A percentile compares a stretch with the other conserved stretches of the same genome.
phyloP scores from a whole-genome alignment of 2,113 vertebrate genomes.

The Nicator chloris region DNA sequence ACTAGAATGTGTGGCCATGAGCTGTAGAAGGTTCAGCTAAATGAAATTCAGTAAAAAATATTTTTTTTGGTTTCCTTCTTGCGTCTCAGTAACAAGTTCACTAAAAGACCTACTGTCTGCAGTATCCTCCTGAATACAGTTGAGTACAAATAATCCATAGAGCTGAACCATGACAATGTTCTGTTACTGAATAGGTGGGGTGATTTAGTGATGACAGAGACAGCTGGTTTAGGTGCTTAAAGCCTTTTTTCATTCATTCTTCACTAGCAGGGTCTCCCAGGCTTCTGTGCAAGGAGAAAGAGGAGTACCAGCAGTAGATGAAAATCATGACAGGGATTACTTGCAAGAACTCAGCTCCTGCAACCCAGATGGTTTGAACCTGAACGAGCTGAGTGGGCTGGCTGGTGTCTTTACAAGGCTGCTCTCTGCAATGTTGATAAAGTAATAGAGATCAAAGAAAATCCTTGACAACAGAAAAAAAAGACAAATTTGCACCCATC shows the following conservation, averaged over 20 bases:
- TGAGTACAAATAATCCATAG: background rate
- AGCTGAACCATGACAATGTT: background rate
- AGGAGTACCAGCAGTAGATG: background rate
- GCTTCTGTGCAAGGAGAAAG: background rate
- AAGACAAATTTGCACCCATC: background rate
- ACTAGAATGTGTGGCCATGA: background rate
- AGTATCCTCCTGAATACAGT: background rate
- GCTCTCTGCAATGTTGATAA: background rate
- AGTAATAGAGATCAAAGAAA: background rate
- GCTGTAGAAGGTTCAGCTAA: background rate
- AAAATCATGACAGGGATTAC: background rate
- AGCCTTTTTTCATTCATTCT: background rate
- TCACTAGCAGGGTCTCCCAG: background rate
- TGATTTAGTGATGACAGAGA: background rate
- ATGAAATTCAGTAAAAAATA: background rate
- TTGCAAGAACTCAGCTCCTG: background rate
- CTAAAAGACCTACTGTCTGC: background rate
- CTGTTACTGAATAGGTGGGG: background rate
- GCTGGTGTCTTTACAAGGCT: background rate
- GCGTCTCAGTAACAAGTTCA: background rate
- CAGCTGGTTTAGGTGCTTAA: background rate
- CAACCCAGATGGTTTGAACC: background rate
- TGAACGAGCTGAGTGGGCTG: background rate
- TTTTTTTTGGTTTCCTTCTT: background rate
- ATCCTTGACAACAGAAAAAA: background rate